Evolutionary conservation across 2,888 invertebrate genomes (phyloP).

Genomic region (Zygaena filipendulae): DNA sequence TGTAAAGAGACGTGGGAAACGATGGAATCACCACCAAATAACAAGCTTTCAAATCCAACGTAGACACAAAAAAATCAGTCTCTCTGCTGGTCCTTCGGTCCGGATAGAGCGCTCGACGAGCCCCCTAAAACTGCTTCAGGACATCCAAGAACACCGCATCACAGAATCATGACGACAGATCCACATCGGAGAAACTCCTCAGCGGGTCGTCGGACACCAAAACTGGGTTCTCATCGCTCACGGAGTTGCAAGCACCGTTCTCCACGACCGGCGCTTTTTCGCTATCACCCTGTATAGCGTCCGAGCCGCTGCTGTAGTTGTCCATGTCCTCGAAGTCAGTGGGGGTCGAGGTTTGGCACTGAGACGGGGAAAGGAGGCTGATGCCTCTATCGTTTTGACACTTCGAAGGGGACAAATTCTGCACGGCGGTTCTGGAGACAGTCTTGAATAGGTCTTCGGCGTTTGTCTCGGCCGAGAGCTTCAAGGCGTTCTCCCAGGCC

Average conservation of each 20-base stretch:
- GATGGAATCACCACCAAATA: no score
- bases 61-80: no score
- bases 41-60: no score
- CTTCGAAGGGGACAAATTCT: slow-evolving; percentile 42
- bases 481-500: slow-evolving; percentile 46
- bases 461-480: slow-evolving; percentile 33
- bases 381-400: slow-evolving; percentile 19
- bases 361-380: no score
- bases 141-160: slow-evolving; percentile 32
- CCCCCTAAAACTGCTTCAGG: slow-evolving; percentile 18
- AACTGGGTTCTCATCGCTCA: not conserved
- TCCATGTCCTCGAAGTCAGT: slow-evolving; percentile 36
- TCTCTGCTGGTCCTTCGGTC: no score
- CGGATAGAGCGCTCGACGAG: no score
- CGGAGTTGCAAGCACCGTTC: not conserved
- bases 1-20: no score
- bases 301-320: slow-evolving; percentile 21
- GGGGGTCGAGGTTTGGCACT: no score
- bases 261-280: not conserved
- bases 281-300: not conserved
- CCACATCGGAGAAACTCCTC: slow-evolving; percentile 39
- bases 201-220: slow-evolving; percentile 35
- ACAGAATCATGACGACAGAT: slow-evolving; percentile 41
- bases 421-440: slow-evolving; percentile 47
- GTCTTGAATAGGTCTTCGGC: slow-evolving; percentile 45